Evolutionary conservation across 2,888 invertebrate genomes (phyloP).

Genomic region (Noctua comes): DNA sequence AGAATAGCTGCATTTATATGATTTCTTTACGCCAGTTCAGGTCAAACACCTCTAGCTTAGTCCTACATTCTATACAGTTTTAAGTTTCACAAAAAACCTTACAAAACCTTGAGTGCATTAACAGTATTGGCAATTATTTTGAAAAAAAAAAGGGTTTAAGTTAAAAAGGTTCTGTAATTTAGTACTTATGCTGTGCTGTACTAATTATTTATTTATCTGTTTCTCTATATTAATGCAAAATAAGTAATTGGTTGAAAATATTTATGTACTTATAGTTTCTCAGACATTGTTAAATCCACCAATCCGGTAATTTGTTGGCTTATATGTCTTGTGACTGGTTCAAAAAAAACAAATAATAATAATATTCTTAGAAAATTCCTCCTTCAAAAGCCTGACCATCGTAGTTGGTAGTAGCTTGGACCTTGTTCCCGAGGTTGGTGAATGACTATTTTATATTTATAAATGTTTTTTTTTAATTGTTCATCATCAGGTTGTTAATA

Average conservation of each 20-base stretch:
- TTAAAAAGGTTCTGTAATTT: neutral
- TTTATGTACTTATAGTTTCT: neutral
- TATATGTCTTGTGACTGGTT: neutral
- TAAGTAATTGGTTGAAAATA: neutral
- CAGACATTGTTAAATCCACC: neutral
- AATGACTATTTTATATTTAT: neutral
- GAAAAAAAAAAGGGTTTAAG: no score
- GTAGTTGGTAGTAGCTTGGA: no score
- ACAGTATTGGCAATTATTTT: neutral
- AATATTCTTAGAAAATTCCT: neutral
- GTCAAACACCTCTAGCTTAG: conserved; percentile 8
- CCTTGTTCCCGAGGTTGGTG: no score
- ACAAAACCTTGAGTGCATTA: neutral
- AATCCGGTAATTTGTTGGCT: neutral
- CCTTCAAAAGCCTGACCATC: neutral
- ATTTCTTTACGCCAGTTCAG: neutral
- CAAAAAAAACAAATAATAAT: neutral
- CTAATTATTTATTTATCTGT: neutral
- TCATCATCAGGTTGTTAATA: no score
- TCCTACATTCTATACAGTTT: neutral
- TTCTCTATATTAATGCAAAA: neutral
- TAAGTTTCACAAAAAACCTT: neutral
- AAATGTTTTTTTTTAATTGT: no score
- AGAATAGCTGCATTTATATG: neutral
- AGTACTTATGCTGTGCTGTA: neutral